Evolutionary conservation across 2,113 vertebrate species (phyloP).

Genomic region (Rousettus leschenaultii): DNA sequence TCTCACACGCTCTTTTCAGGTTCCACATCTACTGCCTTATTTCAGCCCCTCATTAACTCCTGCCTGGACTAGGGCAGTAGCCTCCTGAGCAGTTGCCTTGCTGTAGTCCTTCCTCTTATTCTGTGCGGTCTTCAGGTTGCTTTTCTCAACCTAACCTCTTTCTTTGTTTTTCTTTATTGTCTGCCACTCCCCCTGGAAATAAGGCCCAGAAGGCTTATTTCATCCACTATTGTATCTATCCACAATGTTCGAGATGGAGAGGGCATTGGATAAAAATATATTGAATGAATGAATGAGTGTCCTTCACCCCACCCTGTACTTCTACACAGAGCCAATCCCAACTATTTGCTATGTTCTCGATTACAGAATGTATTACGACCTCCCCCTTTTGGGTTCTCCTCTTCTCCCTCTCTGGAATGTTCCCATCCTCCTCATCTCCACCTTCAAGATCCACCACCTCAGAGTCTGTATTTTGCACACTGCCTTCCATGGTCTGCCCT

Average conservation of each 20-base stretch:
- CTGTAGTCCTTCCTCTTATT: not conserved
- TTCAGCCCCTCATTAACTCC: not conserved
- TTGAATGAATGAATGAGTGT: not conserved
- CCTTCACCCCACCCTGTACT: not conserved
- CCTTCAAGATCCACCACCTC: not conserved
- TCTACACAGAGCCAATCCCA: not conserved
- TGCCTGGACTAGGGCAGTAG: not conserved
- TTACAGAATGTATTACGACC: not conserved
- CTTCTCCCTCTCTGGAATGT: not conserved
- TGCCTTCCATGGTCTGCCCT: not conserved
- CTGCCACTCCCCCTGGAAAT: not conserved
- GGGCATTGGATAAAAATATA: not conserved
- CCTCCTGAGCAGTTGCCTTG: not conserved
- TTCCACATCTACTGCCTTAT: not conserved
- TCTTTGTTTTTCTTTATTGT: not conserved
- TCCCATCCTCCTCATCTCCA: not conserved
- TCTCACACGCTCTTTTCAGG: not conserved
- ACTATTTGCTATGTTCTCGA: not conserved
- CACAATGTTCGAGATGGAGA: not conserved
- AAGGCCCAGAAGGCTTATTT: not conserved
- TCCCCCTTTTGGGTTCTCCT: not conserved
- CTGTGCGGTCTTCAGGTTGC: not conserved
- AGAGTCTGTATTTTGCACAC: not conserved
- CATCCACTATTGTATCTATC: not conserved
- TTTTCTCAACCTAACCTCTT: not conserved